phyloP scores from a whole-genome alignment of 2,113 vertebrate genomes.

The Kobus ellipsiprymnus region DNA sequence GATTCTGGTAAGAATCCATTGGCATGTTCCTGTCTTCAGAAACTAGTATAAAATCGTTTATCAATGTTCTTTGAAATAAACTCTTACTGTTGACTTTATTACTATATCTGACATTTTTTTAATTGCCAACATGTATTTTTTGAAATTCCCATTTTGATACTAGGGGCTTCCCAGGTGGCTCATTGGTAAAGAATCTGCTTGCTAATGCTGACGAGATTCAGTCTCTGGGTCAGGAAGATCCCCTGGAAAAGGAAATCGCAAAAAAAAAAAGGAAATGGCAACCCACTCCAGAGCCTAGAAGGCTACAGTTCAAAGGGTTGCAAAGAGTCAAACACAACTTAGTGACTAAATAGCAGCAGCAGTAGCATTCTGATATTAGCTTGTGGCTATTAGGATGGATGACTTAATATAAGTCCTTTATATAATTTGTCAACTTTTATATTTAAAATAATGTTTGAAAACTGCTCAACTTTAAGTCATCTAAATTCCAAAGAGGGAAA shows the following conservation, averaged over 20 bases:
- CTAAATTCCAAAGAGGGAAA: background rate
- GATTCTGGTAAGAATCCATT: background rate
- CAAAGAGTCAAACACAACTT: background rate
- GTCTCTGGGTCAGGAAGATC: background rate
- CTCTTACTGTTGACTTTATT: background rate
- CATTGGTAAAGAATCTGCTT: background rate
- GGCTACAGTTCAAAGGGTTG: background rate
- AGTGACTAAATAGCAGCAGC: background rate
- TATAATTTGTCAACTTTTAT: background rate
- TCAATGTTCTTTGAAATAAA: background rate
- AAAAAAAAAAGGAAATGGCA: background rate
- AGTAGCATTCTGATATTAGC: background rate
- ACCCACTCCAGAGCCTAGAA: background rate
- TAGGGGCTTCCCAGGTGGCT: background rate
- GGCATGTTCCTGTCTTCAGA: background rate
- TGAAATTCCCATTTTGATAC: background rate
- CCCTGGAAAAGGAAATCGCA: background rate
- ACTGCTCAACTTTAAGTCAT: background rate
- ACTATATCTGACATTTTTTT: background rate
- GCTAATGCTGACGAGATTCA: accelerated
- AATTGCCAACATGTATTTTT: background rate
- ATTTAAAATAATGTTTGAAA: background rate
- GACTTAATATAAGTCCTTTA: background rate
- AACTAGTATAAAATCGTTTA: background rate
- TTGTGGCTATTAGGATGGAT: background rate